Evolutionary conservation across 2,113 vertebrate genomes (phyloP).

Genomic region (Scatophagus argus): DNA sequence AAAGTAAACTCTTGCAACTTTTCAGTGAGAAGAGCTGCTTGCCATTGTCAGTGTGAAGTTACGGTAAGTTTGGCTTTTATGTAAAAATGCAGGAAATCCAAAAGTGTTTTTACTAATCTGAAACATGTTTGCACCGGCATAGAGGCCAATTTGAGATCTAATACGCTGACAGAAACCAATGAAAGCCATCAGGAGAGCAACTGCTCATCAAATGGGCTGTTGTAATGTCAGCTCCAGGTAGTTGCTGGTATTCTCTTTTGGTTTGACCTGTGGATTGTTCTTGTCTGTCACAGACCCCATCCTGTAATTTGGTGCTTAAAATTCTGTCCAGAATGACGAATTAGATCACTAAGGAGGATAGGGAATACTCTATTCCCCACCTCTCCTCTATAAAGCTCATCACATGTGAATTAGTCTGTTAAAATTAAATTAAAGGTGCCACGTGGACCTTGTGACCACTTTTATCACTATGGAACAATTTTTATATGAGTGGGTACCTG

Average conservation of each 20-base stretch:
- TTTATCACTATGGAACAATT: not conserved
- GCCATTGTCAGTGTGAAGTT: not conserved
- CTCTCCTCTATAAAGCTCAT: not conserved
- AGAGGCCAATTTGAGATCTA: not conserved
- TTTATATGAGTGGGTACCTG: not conserved
- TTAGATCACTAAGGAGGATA: not conserved
- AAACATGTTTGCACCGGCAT: not conserved
- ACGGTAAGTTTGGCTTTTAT: not conserved
- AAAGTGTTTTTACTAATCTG: too few relatives aligned
- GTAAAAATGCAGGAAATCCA: not conserved
- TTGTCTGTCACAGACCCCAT: not conserved
- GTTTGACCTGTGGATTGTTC: not conserved
- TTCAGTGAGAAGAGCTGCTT: not conserved
- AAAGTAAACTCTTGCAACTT: too few relatives aligned
- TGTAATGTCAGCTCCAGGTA: not conserved
- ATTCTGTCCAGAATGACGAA: not conserved
- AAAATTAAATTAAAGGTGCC: not conserved
- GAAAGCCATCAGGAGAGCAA: not conserved
- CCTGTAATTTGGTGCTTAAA: constrained; percentile 2
- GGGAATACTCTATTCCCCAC: not conserved
- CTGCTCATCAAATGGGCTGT: not conserved
- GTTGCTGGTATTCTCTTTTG: not conserved
- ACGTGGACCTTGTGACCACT: not conserved
- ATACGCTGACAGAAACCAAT: not conserved
- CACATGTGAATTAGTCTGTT: not conserved